Evolutionary conservation across 1,140 invertebrate genomes (phyloP), one percentile per base, ranked within the genome.

Genomic region (Macrotrachela quadricornifera): DNA sequence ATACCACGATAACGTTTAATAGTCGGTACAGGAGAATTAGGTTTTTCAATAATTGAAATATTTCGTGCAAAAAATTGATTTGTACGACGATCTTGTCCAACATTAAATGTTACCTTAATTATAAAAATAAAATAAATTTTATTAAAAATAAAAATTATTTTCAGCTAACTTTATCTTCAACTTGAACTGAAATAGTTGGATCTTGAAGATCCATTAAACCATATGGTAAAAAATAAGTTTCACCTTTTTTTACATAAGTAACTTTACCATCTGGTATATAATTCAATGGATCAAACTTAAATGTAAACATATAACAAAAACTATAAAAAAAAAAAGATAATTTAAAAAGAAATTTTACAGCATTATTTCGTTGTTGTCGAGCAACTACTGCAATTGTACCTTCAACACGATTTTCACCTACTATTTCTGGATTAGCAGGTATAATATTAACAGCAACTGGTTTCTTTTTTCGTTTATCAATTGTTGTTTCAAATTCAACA

Each of bases 401-500:
- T 50, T 81, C 86, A 39, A 91, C 86, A 62, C 85, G 76, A 65
- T 91, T 85, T 71, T 91, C 85, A 66, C 80, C 88, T 62, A 91
- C 71, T 49, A 91, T 80, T 79, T 86, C 66, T 30, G 21, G 21
- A 30, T 8, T 30, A 30, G 21, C 21, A 4, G 21, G 21, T 30
- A 83, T 82, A 51, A 96, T 85, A 64, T 80, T 80, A 64, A 85
- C 87, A 49, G 90, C 90, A 65, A 95, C 90, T 6, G 88, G 88
- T 72, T 94, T 94, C 40, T 88, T 88, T 61, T 87, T 95, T 63
- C 87, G 76, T 43, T 85, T 77, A 69, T 96, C 90, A 69, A 88
- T 91, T 10, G 87, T 92, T 83, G 92, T 91, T 75, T 94, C 85
- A 74, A 94, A 95, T 75, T 96, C 88, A 10, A 96, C 90, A 42